Percentiles rank a stretch among this genome's conserved stretches.
Conservation (phyloP, 2,797 vertebrate genomes). For the Diplodus puntazzo region DNA sequence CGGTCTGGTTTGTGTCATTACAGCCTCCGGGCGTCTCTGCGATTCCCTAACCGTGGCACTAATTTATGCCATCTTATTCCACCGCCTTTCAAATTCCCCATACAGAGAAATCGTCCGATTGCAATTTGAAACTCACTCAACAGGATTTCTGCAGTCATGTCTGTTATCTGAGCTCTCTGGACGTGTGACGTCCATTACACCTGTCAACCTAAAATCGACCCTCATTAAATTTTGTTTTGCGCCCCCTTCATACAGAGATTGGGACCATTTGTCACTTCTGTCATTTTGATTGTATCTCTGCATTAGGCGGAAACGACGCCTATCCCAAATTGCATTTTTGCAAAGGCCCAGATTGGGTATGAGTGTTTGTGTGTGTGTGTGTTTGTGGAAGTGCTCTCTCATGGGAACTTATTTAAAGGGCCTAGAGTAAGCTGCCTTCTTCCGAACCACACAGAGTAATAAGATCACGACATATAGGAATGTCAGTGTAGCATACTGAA, state of each 20-base stretch:
- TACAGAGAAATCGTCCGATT: constrained; percentile 36
- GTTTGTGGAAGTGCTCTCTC: constrained; percentile 35
- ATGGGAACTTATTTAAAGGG: constrained; percentile 33
- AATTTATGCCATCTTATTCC: constrained; percentile 63
- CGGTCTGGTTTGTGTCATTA: constrained; percentile 59
- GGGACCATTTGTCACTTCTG: constrained; percentile 75
- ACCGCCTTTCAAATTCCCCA: constrained; percentile 38
- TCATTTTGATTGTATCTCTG: constrained; percentile 75
- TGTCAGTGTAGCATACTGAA: constrained; percentile 22
- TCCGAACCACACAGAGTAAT: constrained; percentile 31
- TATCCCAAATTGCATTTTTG: constrained; percentile 65
- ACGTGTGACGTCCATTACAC: constrained; percentile 67
- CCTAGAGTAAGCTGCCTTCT: constrained; percentile 16
- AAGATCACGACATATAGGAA: constrained; percentile 47
- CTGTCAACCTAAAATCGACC: constrained; percentile 66
- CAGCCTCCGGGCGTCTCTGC: constrained; percentile 39
- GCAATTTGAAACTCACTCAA: constrained; percentile 59
- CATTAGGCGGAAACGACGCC: constrained; percentile 48
- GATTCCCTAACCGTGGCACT: constrained; percentile 42
- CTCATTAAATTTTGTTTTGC: constrained; percentile 75
- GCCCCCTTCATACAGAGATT: constrained; percentile 69
- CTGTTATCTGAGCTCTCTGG: constrained; percentile 57
- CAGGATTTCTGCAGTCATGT: constrained; percentile 33
- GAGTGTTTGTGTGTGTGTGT: constrained; percentile 18
- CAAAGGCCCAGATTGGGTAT: constrained; percentile 32